Base-by-base conservation (phyloP, 1,140 invertebrate species). In the Camponotus vicinus region DNA sequence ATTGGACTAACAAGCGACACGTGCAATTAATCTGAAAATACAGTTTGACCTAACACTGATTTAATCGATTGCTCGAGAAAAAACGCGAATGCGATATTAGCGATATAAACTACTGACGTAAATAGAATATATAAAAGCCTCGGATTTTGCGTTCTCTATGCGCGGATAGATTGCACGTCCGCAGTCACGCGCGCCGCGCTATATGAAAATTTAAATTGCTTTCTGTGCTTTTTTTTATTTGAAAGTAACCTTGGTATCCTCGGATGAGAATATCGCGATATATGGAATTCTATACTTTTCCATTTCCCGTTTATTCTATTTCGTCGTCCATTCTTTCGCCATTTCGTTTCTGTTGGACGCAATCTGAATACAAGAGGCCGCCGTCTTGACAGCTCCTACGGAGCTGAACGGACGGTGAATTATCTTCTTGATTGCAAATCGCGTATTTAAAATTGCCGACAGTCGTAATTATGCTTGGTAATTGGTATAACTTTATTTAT, bases 191-290 rank as follows among this genome's bases (percentile, higher is more conserved):
- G 70, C 42, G 11, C 42, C 42, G 13, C 52, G 64, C 52, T 70
- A 45, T 83, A 82, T 82, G 79, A 69, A 82, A 73, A 82, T 83
- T 83, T 83, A 73, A 82, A 82, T 83, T 83, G 69, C 27, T 83
- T 83, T 83, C 69, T 83, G 55, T 63, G 13, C 40, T 75, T 83
- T 83, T 27, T 67, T 83, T 83, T 83, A 83, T 63, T 75, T 63
- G 79, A 75, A 75, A 49, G 67, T 83, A 83, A 83, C 79, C 79
- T 83, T 61, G 79, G 27, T 73, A 73, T 83, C 55, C 69, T 21
- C 79, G 79, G 32, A 83, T 32, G 55, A 49, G 79, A 49, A 83
- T 83, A 83, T 75, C 79, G 79, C 55, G 79, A 83, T 83, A 52
- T 52, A 83, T 75, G 55, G 40, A 83, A 83, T 83, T 83, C 69